Evolutionary conservation across 2,113 vertebrate genomes (phyloP).

Genomic region (Oreochromis aureus): DNA sequence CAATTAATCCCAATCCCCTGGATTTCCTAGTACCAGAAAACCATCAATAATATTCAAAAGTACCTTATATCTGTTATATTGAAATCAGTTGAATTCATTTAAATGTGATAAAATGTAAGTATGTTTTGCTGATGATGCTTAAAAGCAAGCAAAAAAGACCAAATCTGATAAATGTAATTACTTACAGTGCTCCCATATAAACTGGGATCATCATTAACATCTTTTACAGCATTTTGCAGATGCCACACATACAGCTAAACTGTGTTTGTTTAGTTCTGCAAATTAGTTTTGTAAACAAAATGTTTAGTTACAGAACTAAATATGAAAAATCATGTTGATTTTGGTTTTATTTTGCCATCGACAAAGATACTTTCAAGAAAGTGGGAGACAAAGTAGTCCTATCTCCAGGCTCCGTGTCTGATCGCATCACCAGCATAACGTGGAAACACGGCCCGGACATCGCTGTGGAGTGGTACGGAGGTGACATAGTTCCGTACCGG

Average conservation of each 20-base stretch:
- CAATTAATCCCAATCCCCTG: too few species aligned
- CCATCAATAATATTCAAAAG: too few species aligned
- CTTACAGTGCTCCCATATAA: neutral
- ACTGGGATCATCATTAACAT: neutral
- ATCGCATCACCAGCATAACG: neutral
- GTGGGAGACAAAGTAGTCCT: neutral
- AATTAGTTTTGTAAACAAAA: neutral
- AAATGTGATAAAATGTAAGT: neutral
- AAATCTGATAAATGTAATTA: neutral
- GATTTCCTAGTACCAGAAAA: too few species aligned
- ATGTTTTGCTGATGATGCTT: neutral
- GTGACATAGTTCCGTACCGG: neutral
- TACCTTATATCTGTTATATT: too few species aligned
- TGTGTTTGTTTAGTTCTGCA: neutral
- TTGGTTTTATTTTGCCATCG: neutral
- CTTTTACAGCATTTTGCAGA: neutral
- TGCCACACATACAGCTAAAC: neutral
- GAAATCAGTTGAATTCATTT: neutral
- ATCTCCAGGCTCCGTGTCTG: neutral
- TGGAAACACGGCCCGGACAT: neutral
- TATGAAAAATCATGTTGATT: neutral
- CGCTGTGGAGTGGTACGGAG: neutral
- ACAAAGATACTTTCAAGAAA: neutral
- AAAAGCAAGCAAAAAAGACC: neutral
- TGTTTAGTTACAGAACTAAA: neutral